Percentiles rank a stretch among this genome's conserved stretches.
Conservation (phyloP, 2,888 invertebrate genomes). For the Therioaphis trifolii region DNA sequence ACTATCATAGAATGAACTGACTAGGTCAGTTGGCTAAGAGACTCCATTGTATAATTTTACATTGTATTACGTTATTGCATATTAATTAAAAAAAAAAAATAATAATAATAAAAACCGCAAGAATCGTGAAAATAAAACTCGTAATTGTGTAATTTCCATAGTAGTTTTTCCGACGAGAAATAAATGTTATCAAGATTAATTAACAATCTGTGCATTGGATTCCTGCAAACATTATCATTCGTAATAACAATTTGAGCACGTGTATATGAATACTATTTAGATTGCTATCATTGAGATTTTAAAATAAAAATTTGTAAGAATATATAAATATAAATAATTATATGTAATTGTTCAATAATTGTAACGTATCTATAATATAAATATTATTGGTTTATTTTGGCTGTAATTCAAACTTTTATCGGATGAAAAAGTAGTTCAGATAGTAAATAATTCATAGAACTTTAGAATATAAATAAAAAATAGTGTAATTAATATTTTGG, state of each 20-base stretch:
- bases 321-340: too few species aligned
- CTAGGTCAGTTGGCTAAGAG: slow-evolving; percentile 10
- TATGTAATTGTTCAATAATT: too few species aligned
- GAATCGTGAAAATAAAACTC: slow-evolving; percentile 25
- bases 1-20: not conserved
- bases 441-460: too few species aligned
- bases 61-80: slow-evolving; percentile 36
- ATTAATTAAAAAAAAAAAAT: slow-evolving; percentile 29
- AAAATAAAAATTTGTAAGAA: slow-evolving; percentile 17
- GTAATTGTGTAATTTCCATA: slow-evolving; percentile 33
- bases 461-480: too few species aligned
- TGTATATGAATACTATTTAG: too few species aligned
- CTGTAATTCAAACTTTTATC: too few species aligned
- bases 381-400: too few species aligned
- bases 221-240: not conserved
- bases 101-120: not conserved
- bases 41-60: slow-evolving; percentile 22
- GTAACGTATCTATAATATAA: too few species aligned
- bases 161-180: slow-evolving; percentile 1
- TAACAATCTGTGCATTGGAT: not conserved
- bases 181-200: slow-evolving; percentile 27
- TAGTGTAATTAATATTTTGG: too few species aligned
- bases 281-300: too few species aligned
- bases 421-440: too few species aligned
- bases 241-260: too few species aligned